These are phyloP conservation scores for Taenioides sp. DNA, from an alignment of 2,797 vertebrate species.

Conservation along the genomic window DNA sequence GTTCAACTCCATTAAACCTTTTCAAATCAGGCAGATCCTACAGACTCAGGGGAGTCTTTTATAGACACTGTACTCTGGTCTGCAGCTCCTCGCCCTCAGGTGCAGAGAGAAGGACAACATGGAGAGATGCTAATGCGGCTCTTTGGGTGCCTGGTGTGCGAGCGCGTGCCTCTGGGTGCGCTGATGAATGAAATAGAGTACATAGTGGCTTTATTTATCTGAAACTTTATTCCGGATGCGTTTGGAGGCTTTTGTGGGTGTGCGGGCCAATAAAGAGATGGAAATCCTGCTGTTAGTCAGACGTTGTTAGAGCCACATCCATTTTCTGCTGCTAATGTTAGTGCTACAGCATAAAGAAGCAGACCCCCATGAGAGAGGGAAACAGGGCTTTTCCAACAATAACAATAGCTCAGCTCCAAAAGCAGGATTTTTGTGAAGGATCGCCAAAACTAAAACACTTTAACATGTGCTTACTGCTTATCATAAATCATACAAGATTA, in stretches of 20 bases:
- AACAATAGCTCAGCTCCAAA: conserved; percentile 25
- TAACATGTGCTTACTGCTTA: neutral
- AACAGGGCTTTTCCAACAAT: conserved; percentile 21
- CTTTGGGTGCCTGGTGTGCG: conserved; percentile 20
- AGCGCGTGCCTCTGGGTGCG: conserved; percentile 22
- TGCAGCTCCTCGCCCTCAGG: conserved; percentile 37
- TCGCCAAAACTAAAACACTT: conserved; percentile 12
- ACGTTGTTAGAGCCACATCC: conserved; percentile 40
- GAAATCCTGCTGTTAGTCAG: conserved; percentile 45
- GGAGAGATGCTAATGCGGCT: conserved; percentile 24
- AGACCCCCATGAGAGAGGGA: conserved; percentile 14
- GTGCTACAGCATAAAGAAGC: conserved; percentile 21
- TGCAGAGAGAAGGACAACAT: conserved; percentile 32
- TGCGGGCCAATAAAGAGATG: conserved; percentile 22
- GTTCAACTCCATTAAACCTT: conserved; percentile 68
- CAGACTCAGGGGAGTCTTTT: conserved; percentile 43
- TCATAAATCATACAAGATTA: neutral
- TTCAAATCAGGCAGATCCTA: conserved; percentile 41
- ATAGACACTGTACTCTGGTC: conserved; percentile 32
- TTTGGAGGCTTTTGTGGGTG: conserved; percentile 29
- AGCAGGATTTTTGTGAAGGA: conserved; percentile 4
- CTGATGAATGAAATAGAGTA: conserved; percentile 9
- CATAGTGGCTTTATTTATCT: conserved; percentile 36
- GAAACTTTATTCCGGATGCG: conserved; percentile 30
- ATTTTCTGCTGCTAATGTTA: conserved; percentile 25